Evolutionary conservation across 2,113 vertebrate species (phyloP).

Genomic region (Callithrix jacchus): DNA sequence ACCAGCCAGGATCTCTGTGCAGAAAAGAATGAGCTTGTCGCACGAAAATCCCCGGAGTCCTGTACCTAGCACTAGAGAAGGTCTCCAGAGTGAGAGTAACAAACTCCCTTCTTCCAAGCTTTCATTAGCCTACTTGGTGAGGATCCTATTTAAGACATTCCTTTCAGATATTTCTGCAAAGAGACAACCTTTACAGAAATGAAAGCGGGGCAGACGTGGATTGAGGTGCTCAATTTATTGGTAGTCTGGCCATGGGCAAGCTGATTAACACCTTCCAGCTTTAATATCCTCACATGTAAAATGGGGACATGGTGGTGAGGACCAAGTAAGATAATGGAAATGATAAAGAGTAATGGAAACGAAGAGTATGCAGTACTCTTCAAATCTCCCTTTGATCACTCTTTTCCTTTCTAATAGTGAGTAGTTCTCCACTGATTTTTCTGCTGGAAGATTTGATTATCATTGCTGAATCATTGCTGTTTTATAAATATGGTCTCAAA

Average conservation of each 20-base stretch:
- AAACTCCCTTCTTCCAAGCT: not conserved
- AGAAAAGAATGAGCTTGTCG: not conserved
- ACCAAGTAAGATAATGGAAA: not conserved
- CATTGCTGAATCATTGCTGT: not conserved
- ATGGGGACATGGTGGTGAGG: not conserved
- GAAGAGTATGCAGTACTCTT: not conserved
- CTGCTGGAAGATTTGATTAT: not conserved
- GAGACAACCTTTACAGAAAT: fast-evolving
- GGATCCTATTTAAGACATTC: not conserved
- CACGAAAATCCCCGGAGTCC: too few species aligned
- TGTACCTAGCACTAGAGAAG: not conserved
- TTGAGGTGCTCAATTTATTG: not conserved
- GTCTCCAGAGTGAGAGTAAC: too few species aligned
- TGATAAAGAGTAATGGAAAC: not conserved
- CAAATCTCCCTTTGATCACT: not conserved
- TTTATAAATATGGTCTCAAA: not conserved
- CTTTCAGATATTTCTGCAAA: not conserved
- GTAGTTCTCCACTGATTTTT: not conserved
- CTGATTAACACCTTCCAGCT: not conserved
- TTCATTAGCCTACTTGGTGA: not conserved
- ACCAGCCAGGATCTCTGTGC: not conserved
- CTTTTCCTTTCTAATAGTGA: not conserved
- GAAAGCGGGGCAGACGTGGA: not conserved
- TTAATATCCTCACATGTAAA: not conserved
- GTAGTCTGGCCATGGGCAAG: not conserved